Evolutionary conservation across 2,113 vertebrate species (phyloP).

Genomic region (Todiramphus chloris): DNA sequence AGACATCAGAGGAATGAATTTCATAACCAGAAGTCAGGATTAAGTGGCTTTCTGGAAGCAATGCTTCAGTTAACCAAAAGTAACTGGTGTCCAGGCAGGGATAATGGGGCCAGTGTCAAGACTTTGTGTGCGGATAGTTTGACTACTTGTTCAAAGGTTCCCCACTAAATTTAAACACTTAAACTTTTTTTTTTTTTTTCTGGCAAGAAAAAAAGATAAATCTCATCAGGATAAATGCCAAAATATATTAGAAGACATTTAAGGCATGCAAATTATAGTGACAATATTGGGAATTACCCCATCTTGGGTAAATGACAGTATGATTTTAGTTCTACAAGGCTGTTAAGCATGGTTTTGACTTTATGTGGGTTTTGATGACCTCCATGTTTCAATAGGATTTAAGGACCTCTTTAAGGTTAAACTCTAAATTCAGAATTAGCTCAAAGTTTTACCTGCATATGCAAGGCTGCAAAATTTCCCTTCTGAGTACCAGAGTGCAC

Average conservation of each 20-base stretch:
- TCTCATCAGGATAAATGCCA: background rate
- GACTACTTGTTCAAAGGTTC: background rate
- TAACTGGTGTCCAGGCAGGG: background rate
- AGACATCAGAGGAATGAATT: background rate
- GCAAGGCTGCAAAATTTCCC: background rate
- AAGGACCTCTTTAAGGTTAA: background rate
- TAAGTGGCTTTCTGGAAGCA: background rate
- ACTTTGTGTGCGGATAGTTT: background rate
- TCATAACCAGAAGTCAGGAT: background rate
- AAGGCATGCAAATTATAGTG: background rate
- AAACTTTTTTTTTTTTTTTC: too few relatives aligned
- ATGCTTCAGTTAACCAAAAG: background rate
- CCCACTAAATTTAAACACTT: background rate
- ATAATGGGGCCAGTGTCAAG: background rate
- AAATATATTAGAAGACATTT: background rate
- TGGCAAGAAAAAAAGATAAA: background rate
- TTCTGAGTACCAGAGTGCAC: background rate
- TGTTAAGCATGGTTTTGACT: background rate
- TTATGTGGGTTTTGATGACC: background rate
- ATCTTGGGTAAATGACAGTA: background rate
- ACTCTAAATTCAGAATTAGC: background rate
- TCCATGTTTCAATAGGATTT: background rate
- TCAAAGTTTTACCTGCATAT: background rate
- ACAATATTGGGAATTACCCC: background rate
- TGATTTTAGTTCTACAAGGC: background rate